phyloP scores from a whole-genome alignment of 2,113 vertebrate species.

The Tichodroma muraria region DNA sequence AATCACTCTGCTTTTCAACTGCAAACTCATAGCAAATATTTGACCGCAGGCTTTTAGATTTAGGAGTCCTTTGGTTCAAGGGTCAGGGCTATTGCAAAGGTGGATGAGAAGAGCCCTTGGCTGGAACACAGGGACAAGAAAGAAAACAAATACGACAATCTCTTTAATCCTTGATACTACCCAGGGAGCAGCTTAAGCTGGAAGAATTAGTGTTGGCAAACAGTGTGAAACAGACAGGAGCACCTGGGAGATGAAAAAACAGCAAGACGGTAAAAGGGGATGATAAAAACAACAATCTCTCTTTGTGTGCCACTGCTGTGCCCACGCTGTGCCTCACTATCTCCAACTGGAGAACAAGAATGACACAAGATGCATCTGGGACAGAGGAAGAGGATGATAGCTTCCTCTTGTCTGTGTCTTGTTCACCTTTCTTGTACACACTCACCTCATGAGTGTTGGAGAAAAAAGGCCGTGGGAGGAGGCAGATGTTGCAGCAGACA shows the following conservation, averaged over 20 bases:
- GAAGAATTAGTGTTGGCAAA: not conserved
- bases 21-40: conserved; percentile 3
- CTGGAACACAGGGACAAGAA: not conserved
- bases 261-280: not conserved
- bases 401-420: not conserved
- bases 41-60: not conserved
- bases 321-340: not conserved
- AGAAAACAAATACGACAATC: not conserved
- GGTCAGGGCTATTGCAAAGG: not conserved
- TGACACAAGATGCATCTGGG: not conserved
- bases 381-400: not conserved
- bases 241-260: not conserved
- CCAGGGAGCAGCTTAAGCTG: not conserved
- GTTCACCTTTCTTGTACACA: not conserved
- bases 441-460: not conserved
- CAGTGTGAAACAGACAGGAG: not conserved
- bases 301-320: not conserved
- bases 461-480: not conserved
- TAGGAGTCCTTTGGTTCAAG: not conserved
- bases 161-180: not conserved
- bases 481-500: not conserved
- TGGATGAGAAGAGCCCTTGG: not conserved
- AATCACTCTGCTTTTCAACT: not conserved
- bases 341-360: not conserved
- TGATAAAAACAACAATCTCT: not conserved